phyloP scores from a whole-genome alignment of 1,140 invertebrate genomes.

The Drosophila teissieri region DNA sequence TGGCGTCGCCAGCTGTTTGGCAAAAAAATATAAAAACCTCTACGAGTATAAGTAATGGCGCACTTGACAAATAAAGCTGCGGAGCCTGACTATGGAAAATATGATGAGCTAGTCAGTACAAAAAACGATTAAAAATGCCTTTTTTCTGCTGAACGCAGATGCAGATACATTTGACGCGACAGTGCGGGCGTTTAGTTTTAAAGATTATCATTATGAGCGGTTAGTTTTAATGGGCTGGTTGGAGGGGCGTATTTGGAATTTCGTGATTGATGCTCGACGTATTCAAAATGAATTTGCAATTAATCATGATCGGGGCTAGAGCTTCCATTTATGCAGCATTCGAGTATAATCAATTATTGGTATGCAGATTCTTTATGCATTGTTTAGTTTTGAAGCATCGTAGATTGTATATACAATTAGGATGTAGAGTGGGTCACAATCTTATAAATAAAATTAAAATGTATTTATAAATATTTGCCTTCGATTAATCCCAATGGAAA shows the following conservation, averaged over 20 bases:
- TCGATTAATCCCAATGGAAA: slow-evolving; percentile 2
- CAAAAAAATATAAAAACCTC: slow-evolving; percentile 14
- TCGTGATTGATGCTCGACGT: slow-evolving; percentile 52
- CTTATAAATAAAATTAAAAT: neutral
- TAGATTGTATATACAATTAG: neutral
- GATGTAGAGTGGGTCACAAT: neutral
- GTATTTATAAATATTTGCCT: slow-evolving; percentile 14
- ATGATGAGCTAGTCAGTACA: slow-evolving; percentile 28
- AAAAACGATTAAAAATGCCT: slow-evolving; percentile 3
- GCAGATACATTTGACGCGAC: slow-evolving; percentile 46
- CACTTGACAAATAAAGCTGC: slow-evolving; percentile 67
- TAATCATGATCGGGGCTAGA: slow-evolving; percentile 40
- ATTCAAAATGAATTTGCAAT: slow-evolving; percentile 41
- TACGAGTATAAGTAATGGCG: slow-evolving; percentile 63
- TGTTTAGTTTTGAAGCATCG: neutral
- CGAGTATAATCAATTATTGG: slow-evolving; percentile 20
- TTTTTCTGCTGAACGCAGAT: slow-evolving; percentile 16
- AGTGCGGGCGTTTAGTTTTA: slow-evolving; percentile 60
- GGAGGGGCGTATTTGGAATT: slow-evolving; percentile 42
- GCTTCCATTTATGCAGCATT: slow-evolving; percentile 22
- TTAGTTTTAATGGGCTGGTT: slow-evolving; percentile 31
- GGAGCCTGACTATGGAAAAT: slow-evolving; percentile 18
- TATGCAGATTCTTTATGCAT: neutral
- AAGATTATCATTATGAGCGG: slow-evolving; percentile 62
- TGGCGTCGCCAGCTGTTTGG: slow-evolving; percentile 25